A percentile compares a stretch with the other conserved stretches of the same genome.
phyloP scores from a whole-genome alignment of 2,113 vertebrate species.

The Anolis carolinensis region DNA sequence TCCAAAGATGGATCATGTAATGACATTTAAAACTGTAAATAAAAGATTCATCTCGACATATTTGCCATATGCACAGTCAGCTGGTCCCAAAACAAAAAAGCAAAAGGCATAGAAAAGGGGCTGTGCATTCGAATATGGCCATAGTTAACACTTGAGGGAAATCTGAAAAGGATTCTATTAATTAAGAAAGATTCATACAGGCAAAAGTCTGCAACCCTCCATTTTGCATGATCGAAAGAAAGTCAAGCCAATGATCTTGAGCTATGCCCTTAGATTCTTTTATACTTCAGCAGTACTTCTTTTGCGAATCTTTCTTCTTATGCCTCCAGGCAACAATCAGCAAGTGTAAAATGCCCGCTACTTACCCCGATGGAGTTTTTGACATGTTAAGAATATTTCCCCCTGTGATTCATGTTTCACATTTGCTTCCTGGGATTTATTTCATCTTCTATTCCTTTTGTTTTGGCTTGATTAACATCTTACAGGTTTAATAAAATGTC shows the following conservation, averaged over 20 bases:
- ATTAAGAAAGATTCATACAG: neutral
- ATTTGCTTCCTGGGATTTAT: constrained; percentile 7
- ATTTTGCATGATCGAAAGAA: neutral
- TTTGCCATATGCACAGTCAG: neutral
- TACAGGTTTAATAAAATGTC: neutral
- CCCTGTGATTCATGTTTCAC: neutral
- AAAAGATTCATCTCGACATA: neutral
- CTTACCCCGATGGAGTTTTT: neutral
- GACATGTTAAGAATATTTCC: neutral
- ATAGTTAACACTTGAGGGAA: neutral
- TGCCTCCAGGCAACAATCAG: neutral
- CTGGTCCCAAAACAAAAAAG: neutral
- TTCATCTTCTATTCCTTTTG: neutral
- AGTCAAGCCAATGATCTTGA: neutral
- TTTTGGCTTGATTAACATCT: neutral
- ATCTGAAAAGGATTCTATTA: neutral
- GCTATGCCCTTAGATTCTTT: neutral
- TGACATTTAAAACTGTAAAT: neutral
- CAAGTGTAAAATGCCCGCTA: neutral
- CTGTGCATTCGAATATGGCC: neutral
- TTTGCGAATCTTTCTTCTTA: neutral
- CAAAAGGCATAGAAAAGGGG: neutral
- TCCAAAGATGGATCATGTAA: neutral
- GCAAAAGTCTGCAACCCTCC: neutral
- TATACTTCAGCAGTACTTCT: neutral